Evolutionary conservation across 2,888 invertebrate genomes (phyloP), one percentile per base, ranked within the genome.

Genomic region (Cecidostiba fungosa): DNA sequence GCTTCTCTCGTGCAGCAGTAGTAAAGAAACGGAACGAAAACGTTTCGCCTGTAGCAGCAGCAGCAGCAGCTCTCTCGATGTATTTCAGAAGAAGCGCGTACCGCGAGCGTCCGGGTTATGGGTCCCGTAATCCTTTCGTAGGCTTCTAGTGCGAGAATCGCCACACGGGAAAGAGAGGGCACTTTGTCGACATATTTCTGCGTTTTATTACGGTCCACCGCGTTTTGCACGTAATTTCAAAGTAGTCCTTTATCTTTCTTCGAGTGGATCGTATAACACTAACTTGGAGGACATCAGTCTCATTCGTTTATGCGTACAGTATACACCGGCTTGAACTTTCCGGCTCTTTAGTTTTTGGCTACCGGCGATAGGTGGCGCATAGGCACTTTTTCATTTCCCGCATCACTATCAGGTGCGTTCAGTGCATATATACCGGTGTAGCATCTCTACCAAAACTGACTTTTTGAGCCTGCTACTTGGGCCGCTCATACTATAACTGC

Each of bases 11-110:
- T 29, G 66, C 66, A 59, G 54, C 54, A 39, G 89, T 89, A 90
- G 91, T 91, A 91, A 90, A 91, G 92, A 91, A 92, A 92, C 91
- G 92, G 92, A 92, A 92, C 90, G 91, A 92, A 90, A 92, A 89
- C 89, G 89, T 91, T 90, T 89, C 89, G 88, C 89, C 89, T 36
- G 16, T 89, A 50, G 89, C 89, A 89, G 90, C 66, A 36, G 66
- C 14, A 36, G 19, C 16, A 90, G 10, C 39, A 39, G 39, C 39
- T 39, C 90, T 89, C 86, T 90, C 89, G 91, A 92, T 92, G 91
- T 91, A 74, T 92, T 89, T 83, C 59, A 78, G 72, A 70, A 77
- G 29, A 39, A 43, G 39, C 76, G 54, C 8, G 16, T 39, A n/a
- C 88, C 90, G 91, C 91, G 91, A 91, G 89, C 90, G 90, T 90